Evolutionary conservation across 2,113 vertebrate genomes (phyloP), one percentile per base, ranked within the genome.

Genomic region (Rhinogobius similis): DNA sequence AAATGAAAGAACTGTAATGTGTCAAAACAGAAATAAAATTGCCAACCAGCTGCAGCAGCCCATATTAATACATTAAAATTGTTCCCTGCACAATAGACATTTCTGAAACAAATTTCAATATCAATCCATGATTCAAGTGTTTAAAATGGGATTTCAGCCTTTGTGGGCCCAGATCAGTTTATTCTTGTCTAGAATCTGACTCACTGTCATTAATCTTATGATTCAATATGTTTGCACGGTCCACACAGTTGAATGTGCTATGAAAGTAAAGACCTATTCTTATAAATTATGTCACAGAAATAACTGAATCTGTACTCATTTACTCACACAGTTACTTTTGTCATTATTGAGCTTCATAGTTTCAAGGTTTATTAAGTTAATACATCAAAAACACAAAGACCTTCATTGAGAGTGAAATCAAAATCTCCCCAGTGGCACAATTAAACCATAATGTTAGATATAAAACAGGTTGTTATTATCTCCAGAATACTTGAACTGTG

Each of bases 281-380:
- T 8, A 2, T 21, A 21, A 50, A 50, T 50, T n/a, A n/a, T 20
- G 20, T 1, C 18, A 55, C 4, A 5, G 52, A 6, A 26, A 26
- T 26, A 55, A 14, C 1, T 9, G 20, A 26, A 26, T 26, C 23
- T 26, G 55, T 58, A 27, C 7, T 16, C 26, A 58, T 8, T 16
- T n/a, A 61, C 7, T 23, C 41, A 36, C 29, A 62, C 44, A 67
- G 63, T 58, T 16, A 39, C 44, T 3, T 24, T 20, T 50, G 20
- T n/a, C 6, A 66, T 75, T 67, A 72, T 20, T 75, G 56, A 72
- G 27, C 18, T 26, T 2, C 9, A 7, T 38, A n/a, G n/a, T 11
- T 32, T 21, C 1, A n/a, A n/a, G n/a, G n/a, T n/a, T 32, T 16
- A 16, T 8, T 59, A n/a, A 32, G 32, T 32, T 11, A 32, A 29